phyloP scores from a whole-genome alignment of 2,113 vertebrate species.

The Cryptotis parvus region DNA sequence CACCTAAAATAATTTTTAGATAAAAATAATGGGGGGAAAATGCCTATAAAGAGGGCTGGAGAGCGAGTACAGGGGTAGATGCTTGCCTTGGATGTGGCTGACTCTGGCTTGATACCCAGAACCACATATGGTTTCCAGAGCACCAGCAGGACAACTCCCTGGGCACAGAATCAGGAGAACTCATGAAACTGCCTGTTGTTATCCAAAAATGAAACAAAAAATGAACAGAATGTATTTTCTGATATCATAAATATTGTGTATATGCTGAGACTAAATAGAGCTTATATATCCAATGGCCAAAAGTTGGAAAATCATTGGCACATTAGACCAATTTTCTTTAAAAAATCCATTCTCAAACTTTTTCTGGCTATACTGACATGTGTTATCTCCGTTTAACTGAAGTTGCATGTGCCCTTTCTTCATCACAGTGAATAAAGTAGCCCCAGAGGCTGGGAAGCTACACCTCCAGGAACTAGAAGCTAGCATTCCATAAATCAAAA shows the following conservation, averaged over 20 bases:
- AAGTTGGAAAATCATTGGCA: constrained; percentile 5
- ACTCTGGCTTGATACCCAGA: too few species aligned
- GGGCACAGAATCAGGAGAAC: too few species aligned
- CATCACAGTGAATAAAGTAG: background rate
- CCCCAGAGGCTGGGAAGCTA: background rate
- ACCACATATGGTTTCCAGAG: too few species aligned
- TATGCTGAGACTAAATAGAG: too few species aligned
- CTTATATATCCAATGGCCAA: background rate
- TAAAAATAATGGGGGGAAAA: too few species aligned
- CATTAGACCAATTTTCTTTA: constrained; percentile 40
- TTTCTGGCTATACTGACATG: constrained; percentile 37
- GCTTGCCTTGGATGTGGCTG: too few species aligned
- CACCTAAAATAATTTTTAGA: background rate
- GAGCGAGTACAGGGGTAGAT: too few species aligned
- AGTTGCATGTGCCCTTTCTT: background rate
- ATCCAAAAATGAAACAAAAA: background rate
- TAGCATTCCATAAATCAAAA: background rate
- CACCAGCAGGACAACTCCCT: too few species aligned
- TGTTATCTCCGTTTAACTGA: background rate
- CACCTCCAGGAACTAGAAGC: background rate
- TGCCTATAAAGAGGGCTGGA: too few species aligned
- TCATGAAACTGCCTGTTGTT: too few species aligned
- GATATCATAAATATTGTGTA: background rate
- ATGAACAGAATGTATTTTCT: background rate
- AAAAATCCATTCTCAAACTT: constrained; percentile 50